Percentiles rank a stretch among this genome's conserved stretches.
Evolutionary conservation across 2,113 vertebrate genomes (phyloP).

Genomic region (Boulengeromyrus knoepffleri): DNA sequence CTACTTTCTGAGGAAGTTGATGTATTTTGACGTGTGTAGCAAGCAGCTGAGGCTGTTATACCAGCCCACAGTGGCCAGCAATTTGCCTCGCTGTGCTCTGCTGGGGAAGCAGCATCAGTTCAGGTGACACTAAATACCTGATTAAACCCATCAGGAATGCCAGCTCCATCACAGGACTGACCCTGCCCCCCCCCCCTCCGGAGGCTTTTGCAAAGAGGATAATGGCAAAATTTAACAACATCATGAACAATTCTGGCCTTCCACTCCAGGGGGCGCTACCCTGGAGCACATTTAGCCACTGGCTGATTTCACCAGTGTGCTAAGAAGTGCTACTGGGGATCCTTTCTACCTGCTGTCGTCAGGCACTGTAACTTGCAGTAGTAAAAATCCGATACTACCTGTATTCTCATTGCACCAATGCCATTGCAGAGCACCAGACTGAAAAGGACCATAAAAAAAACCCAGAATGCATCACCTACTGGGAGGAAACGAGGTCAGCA

Average conservation of each 20-base stretch:
- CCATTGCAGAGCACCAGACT: neutral
- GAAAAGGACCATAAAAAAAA: neutral
- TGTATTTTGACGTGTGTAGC: neutral
- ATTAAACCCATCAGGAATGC: neutral
- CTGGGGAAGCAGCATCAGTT: neutral
- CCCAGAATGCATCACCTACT: neutral
- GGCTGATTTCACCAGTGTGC: neutral
- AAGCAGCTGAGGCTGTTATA: neutral
- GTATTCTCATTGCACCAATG: neutral
- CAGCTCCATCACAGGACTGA: neutral
- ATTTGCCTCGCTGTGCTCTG: neutral
- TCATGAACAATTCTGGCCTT: neutral
- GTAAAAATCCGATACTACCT: neutral
- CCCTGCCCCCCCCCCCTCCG: too few species aligned
- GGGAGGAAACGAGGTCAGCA: neutral
- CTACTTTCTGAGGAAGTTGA: neutral
- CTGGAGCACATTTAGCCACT: neutral
- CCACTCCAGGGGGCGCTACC: neutral
- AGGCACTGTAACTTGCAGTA: neutral
- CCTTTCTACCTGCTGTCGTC: neutral
- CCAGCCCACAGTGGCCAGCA: neutral
- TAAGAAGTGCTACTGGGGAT: neutral
- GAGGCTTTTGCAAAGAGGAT: neutral
- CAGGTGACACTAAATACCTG: neutral
- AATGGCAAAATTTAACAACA: neutral